Conservation (phyloP, 2,797 vertebrate genomes). For the Morelia viridis region DNA sequence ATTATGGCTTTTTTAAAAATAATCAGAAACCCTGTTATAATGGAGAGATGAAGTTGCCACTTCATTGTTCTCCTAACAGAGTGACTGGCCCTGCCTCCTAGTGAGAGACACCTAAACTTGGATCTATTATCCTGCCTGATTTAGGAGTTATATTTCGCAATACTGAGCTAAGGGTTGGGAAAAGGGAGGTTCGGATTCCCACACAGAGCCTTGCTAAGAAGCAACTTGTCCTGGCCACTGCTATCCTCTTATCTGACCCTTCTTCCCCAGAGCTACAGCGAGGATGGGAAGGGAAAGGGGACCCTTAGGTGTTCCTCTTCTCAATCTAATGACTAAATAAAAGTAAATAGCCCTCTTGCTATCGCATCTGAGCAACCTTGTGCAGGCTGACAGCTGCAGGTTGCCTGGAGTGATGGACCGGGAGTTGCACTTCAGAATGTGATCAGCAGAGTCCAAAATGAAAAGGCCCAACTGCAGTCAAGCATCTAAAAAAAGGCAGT, state of each 20-base stretch:
- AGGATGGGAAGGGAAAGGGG: background rate
- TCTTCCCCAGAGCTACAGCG: background rate
- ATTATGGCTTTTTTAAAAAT: slow-evolving; percentile 31
- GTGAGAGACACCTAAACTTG: background rate
- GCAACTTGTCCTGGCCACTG: too few relatives aligned
- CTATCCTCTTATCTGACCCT: too few relatives aligned
- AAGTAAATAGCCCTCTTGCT: too few relatives aligned
- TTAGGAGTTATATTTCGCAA: background rate
- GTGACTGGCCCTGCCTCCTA: background rate
- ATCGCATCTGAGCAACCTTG: too few relatives aligned
- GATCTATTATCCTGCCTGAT: background rate
- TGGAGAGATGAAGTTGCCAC: background rate
- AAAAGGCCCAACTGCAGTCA: too few relatives aligned
- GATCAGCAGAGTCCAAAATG: too few relatives aligned
- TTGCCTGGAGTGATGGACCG: too few relatives aligned
- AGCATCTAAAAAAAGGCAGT: too few relatives aligned
- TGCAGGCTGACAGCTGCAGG: too few relatives aligned
- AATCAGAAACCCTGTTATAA: slow-evolving; percentile 11
- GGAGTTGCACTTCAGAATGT: too few relatives aligned
- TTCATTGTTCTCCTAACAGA: slow-evolving; percentile 3
- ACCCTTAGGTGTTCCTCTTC: too few relatives aligned
- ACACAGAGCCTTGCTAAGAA: background rate
- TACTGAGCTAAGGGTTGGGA: background rate
- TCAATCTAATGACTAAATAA: too few relatives aligned
- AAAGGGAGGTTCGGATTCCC: background rate